Evolutionary conservation across 2,888 invertebrate genomes (phyloP).

Genomic region (Luffia ferchaultella): DNA sequence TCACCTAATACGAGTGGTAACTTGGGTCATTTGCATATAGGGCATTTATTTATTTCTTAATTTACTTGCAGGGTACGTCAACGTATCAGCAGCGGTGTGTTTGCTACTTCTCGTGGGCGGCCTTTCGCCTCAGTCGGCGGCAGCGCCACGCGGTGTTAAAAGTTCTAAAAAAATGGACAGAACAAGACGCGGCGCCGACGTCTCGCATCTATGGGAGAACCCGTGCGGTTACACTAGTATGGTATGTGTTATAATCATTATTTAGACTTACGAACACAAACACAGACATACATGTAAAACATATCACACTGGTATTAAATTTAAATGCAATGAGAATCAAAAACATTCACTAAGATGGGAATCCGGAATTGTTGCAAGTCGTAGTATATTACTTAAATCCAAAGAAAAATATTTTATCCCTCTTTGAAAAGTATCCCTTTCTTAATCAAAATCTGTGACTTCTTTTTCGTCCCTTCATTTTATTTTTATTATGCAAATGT

Average conservation of each 20-base stretch:
- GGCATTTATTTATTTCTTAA: not conserved
- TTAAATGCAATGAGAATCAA: conserved; percentile 5
- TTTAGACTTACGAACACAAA: no score
- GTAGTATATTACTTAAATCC: no score
- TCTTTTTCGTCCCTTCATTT: no score
- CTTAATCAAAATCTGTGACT: no score
- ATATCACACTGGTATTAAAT: conserved; percentile 26
- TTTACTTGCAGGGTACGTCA: conserved; percentile 47
- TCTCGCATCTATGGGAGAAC: conserved; percentile 43
- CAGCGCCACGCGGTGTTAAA: conserved; percentile 34
- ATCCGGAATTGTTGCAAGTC: no score
- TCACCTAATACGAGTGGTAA: no score
- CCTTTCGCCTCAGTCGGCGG: conserved; percentile 41
- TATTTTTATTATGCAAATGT: no score
- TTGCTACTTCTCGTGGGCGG: conserved; percentile 46
- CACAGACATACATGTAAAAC: conserved; percentile 3
- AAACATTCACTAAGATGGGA: not conserved
- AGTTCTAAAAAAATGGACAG: conserved; percentile 23
- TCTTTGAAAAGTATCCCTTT: no score
- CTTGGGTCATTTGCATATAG: no score
- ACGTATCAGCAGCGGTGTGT: conserved; percentile 56
- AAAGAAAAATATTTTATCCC: no score
- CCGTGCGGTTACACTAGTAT: conserved; percentile 37
- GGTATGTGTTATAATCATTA: no score
- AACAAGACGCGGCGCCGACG: conserved; percentile 26